Conservation (phyloP, 2,888 invertebrate species). For the Cyrtodaria siliqua region DNA sequence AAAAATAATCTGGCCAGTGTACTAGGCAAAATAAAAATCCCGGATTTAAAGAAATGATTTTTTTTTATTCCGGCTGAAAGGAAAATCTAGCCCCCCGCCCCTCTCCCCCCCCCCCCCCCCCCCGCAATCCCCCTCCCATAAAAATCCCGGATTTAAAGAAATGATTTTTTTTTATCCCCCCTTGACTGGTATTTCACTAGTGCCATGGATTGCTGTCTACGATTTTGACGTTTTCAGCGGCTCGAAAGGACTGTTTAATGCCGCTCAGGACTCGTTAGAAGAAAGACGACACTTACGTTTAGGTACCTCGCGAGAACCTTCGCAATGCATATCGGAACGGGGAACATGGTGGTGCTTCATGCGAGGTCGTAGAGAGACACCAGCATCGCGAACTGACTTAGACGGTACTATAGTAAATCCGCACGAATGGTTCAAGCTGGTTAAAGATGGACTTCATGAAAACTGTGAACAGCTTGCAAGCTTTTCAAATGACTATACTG, state of each 20-base stretch:
- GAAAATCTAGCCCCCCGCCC: no score
- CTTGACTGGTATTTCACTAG: constrained; percentile 47
- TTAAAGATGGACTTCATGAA: constrained; percentile 18
- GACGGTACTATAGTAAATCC: constrained; percentile 24
- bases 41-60: no score
- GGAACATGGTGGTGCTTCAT: constrained; percentile 60
- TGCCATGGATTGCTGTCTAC: constrained; percentile 69
- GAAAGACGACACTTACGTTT: constrained; percentile 46
- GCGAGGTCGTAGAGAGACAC: constrained; percentile 58
- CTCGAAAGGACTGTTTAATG: constrained; percentile 53
- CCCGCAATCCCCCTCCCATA: no score
- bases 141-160: constrained; percentile 13
- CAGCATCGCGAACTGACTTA: constrained; percentile 34
- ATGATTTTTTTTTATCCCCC: constrained; percentile 55
- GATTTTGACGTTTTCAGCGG: constrained; percentile 60
- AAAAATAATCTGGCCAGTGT: no score
- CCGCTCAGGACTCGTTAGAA: constrained; percentile 39
- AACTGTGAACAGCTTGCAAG: constrained; percentile 41
- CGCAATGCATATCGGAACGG: constrained; percentile 29
- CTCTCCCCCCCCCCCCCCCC: no score
- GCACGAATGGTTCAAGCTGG: constrained; percentile 26
- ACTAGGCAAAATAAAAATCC: no score
- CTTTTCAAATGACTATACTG: constrained; percentile 54
- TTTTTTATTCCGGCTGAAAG: no score
- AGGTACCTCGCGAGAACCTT: constrained; percentile 40